Percentiles rank a stretch among this genome's conserved stretches.
Evolutionary conservation across 2,888 invertebrate species (phyloP).

Genomic region (Phania funesta): DNA sequence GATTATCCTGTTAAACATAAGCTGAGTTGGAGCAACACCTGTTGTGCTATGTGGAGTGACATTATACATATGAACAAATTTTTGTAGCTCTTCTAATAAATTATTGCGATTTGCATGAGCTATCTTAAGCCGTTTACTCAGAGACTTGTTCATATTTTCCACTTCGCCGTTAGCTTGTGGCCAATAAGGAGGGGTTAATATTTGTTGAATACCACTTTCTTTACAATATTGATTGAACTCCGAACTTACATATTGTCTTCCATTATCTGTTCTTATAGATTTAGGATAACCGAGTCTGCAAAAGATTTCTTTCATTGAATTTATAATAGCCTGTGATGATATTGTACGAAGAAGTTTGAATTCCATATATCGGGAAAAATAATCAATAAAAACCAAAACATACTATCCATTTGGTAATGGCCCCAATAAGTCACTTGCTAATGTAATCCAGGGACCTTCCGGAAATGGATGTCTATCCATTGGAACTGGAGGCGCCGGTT

Average conservation of each 20-base stretch:
- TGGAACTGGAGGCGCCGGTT: constrained; percentile 51
- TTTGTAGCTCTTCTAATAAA: constrained; percentile 62
- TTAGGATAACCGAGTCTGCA: constrained; percentile 65
- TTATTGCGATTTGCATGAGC: too few relatives aligned
- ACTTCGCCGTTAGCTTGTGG: constrained; percentile 64
- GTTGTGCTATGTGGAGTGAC: too few relatives aligned
- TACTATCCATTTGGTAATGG: constrained; percentile 55
- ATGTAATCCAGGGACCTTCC: too few relatives aligned
- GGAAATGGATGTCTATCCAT: too few relatives aligned
- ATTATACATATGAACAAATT: too few relatives aligned
- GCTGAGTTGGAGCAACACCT: too few relatives aligned
- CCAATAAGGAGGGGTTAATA: constrained; percentile 62
- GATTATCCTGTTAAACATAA: constrained; percentile 51
- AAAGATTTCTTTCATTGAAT: constrained; percentile 62
- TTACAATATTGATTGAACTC: constrained; percentile 53
- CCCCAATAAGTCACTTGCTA: constrained; percentile 53
- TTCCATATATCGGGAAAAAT: constrained; percentile 47
- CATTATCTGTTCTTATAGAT: constrained; percentile 62
- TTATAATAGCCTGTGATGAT: constrained; percentile 49
- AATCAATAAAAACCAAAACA: too few relatives aligned
- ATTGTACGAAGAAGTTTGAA: constrained; percentile 48
- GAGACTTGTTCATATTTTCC: too few relatives aligned
- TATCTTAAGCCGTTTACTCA: too few relatives aligned
- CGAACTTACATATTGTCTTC: constrained; percentile 57
- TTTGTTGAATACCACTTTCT: constrained; percentile 58